phyloP scores from a whole-genome alignment of 2,888 invertebrate genomes.

The Caenorhabditis wallacei region DNA sequence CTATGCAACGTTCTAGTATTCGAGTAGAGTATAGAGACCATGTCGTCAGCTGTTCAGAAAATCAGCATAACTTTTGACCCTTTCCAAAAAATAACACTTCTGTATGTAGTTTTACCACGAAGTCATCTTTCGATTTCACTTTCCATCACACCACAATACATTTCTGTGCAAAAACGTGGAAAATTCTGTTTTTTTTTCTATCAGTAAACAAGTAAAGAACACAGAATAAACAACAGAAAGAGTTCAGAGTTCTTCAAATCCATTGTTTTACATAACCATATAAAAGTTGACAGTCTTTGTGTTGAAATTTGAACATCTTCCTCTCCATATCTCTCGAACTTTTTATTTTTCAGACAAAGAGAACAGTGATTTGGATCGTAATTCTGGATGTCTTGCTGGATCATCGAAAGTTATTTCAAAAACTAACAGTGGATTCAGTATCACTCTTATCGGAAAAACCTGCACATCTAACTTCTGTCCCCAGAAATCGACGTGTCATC shows the following conservation, averaged over 20 bases:
- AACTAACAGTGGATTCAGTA: constrained; percentile 22
- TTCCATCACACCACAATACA: constrained; percentile 11
- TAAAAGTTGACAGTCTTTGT: neutral
- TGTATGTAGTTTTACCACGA: constrained; percentile 18
- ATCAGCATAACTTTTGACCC: neutral
- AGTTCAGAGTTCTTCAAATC: constrained; percentile 1
- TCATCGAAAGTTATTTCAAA: constrained; percentile 9
- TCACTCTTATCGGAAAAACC: constrained; percentile 48
- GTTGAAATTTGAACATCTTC: neutral
- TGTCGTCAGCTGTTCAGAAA: constrained; percentile 13
- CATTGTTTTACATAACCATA: constrained; percentile 1
- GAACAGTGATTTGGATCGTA: neutral
- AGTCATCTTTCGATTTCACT: too few species aligned
- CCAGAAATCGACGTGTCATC: constrained; percentile 49
- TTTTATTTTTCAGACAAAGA: constrained; percentile 27
- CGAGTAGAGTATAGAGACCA: neutral
- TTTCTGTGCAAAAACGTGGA: constrained; percentile 2
- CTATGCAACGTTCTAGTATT: neutral
- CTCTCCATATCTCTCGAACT: neutral
- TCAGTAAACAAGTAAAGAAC: constrained; percentile 6
- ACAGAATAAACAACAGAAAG: constrained; percentile 20
- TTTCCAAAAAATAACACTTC: constrained; percentile 11
- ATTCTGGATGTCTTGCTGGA: constrained; percentile 34
- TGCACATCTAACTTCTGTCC: constrained; percentile 49
- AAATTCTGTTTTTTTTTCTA: constrained; percentile 1